Conservation (phyloP, 2,797 vertebrate genomes). For the Carcharodon carcharias region DNA sequence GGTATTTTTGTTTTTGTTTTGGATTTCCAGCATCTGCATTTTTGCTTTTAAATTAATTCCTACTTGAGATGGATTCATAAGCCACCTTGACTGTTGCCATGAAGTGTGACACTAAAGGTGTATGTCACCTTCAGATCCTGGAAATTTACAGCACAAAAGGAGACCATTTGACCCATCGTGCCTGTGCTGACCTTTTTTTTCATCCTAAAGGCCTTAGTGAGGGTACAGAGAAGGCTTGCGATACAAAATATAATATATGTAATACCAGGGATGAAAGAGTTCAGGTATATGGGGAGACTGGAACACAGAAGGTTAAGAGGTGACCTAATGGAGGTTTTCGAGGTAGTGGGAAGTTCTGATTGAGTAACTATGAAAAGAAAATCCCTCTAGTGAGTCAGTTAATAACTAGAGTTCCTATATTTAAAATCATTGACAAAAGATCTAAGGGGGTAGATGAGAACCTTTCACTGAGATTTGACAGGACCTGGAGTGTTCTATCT, state of each 20-base stretch:
- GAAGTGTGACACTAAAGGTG: not conserved
- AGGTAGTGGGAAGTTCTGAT: too few relatives aligned
- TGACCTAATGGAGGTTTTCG: too few relatives aligned
- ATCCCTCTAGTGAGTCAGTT: not conserved
- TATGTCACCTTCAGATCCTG: not conserved
- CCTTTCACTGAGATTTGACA: not conserved
- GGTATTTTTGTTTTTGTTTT: too few relatives aligned
- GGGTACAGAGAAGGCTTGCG: too few relatives aligned
- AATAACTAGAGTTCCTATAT: not conserved
- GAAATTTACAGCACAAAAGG: not conserved
- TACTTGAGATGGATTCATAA: not conserved
- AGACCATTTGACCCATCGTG: not conserved
- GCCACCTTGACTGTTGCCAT: not conserved
- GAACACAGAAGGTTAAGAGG: not conserved
- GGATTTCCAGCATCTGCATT: too few relatives aligned
- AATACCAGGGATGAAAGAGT: too few relatives aligned
- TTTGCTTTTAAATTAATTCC: not conserved
- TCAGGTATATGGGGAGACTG: too few relatives aligned
- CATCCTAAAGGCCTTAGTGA: too few relatives aligned
- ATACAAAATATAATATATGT: too few relatives aligned
- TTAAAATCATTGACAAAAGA: not conserved
- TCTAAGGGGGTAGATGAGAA: not conserved
- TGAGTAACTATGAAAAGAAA: not conserved
- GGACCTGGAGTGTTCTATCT: not conserved
- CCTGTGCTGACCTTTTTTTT: not conserved